Evolutionary conservation across 2,888 invertebrate genomes (phyloP).

Genomic region (Calephelis perditalis): DNA sequence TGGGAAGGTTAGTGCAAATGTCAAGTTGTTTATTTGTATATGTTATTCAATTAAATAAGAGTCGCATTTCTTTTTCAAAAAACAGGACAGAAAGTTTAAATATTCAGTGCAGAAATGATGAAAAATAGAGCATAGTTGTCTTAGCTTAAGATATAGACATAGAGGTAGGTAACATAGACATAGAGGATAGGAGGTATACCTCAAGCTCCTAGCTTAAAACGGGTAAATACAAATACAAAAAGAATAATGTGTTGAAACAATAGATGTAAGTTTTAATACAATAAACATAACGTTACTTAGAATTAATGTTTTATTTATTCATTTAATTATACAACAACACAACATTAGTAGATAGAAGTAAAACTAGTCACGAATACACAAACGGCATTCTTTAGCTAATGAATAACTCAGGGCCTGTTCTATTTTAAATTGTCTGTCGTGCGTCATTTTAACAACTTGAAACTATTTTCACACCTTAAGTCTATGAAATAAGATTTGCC

Average conservation of each 20-base stretch:
- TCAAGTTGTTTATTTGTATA: too few species aligned
- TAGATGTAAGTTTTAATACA: constrained; percentile 7
- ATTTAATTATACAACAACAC: constrained; percentile 4
- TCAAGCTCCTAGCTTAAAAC: constrained; percentile 3
- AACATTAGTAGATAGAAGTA: constrained; percentile 6
- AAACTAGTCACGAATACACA: constrained; percentile 1
- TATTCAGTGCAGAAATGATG: background rate
- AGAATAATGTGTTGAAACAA: too few species aligned
- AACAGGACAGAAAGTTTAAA: too few species aligned
- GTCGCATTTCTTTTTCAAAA: too few species aligned
- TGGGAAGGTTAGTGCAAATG: too few species aligned
- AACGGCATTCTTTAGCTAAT: constrained; percentile 1
- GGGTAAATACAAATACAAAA: background rate
- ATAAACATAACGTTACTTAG: constrained; percentile 4
- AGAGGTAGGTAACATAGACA: constrained; percentile 4
- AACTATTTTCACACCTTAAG: too few species aligned
- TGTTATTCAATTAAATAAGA: too few species aligned
- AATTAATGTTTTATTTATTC: constrained; percentile 3
- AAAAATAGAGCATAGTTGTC: constrained; percentile 1
- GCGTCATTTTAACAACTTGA: too few species aligned
- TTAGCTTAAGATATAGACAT: constrained; percentile 5
- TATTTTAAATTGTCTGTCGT: constrained; percentile 1
- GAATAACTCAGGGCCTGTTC: background rate
- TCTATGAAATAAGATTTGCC: too few species aligned
- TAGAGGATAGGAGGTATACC: constrained; percentile 4